Percentiles rank a stretch among this genome's conserved stretches.
Evolutionary conservation across 2,797 vertebrate genomes (phyloP).

Genomic region (Oryzias dopingdopingensis): DNA sequence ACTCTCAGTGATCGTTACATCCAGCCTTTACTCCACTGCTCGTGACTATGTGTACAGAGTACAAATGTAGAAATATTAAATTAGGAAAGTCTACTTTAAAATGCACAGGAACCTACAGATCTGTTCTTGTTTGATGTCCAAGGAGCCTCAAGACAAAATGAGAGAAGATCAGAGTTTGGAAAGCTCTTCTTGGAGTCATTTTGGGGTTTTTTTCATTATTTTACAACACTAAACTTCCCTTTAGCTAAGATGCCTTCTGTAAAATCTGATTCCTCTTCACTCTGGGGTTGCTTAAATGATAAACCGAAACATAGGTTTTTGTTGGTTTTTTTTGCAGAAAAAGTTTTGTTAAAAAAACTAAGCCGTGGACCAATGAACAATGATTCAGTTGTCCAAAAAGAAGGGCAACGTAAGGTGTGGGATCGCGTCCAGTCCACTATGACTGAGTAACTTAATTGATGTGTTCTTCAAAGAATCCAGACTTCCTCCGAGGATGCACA

Average conservation of each 20-base stretch:
- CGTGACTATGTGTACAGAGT: conserved; percentile 8
- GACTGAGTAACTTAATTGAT: conserved; percentile 38
- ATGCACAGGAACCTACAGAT: neutral
- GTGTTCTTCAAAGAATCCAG: conserved; percentile 29
- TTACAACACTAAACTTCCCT: neutral
- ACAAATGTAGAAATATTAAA: conserved; percentile 1
- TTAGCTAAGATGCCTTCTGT: neutral
- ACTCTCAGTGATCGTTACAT: neutral
- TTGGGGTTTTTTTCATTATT: neutral
- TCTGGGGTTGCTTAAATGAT: neutral
- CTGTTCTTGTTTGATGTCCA: conserved; percentile 41
- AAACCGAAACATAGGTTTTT: neutral
- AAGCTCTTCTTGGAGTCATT: neutral
- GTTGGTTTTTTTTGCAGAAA: no score
- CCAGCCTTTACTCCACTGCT: conserved; percentile 1
- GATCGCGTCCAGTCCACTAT: conserved; percentile 4
- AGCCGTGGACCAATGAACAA: neutral
- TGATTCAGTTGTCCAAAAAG: neutral
- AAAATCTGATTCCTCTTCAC: neutral
- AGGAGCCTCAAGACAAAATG: conserved; percentile 27
- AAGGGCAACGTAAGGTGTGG: neutral
- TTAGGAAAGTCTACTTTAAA: neutral
- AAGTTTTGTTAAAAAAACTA: no score
- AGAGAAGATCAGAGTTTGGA: neutral
- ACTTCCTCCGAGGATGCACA: conserved; percentile 39